A percentile compares a stretch with the other conserved stretches of the same genome.
phyloP scores from a whole-genome alignment of 2,888 invertebrate genomes.

The Calliopum simillimum region DNA sequence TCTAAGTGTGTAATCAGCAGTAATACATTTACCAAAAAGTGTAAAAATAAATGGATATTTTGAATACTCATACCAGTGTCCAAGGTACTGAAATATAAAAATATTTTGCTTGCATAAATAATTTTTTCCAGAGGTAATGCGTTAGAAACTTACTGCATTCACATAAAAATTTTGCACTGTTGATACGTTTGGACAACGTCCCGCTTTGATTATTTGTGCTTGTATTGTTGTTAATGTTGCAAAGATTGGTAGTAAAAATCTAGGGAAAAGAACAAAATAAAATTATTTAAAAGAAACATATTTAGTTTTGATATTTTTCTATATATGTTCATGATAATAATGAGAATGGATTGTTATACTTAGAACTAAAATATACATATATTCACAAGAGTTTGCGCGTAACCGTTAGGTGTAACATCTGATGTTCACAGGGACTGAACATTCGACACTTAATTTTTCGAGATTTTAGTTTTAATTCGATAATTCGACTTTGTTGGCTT shows the following conservation, averaged over 20 bases:
- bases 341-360: no score
- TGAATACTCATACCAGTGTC: slow-evolving; percentile 81
- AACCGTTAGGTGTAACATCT: no score
- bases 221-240: background rate
- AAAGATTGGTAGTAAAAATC: no score
- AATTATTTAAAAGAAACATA: background rate
- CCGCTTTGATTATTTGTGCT: slow-evolving; percentile 72
- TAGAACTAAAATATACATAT: no score
- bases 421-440: no score
- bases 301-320: background rate
- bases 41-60: slow-evolving; percentile 80
- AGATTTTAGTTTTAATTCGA: no score
- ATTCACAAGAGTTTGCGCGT: no score
- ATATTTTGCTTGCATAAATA: background rate
- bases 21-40: slow-evolving; percentile 77
- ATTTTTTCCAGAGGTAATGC: background rate
- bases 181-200: slow-evolving; percentile 71
- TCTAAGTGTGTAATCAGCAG: slow-evolving; percentile 71
- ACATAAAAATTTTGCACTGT: slow-evolving; percentile 72
- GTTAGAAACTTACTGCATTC: slow-evolving; percentile 42
- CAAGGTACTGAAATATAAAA: slow-evolving; percentile 71
- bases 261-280: background rate
- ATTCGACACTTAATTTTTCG: no score
- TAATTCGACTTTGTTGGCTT: no score
- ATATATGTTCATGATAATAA: no score